These are phyloP conservation scores for Trinectes maculatus DNA, from an alignment of 2,113 vertebrate species.

Conservation along the genomic window DNA sequence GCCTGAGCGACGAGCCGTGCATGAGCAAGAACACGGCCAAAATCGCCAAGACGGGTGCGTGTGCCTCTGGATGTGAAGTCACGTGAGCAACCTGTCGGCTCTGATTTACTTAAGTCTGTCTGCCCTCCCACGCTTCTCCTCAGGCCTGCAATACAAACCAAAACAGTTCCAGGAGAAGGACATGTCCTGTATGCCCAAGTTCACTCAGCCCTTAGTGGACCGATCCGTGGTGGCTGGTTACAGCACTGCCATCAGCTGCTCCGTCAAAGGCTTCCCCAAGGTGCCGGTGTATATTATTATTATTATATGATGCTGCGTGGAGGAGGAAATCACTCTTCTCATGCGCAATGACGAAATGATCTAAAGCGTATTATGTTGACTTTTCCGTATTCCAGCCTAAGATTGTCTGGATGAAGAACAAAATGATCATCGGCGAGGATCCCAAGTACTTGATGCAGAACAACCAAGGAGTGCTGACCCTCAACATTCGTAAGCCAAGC, in stretches of 20 bases:
- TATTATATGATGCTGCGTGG: too few relatives aligned
- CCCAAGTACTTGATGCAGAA: constrained; percentile 90
- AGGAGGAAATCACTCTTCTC: too few relatives aligned
- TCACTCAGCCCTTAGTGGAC: constrained; percentile 87
- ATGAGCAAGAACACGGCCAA: constrained; percentile 86
- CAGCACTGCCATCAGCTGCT: constrained; percentile 86
- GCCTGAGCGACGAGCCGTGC: constrained; percentile 82
- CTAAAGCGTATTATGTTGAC: neutral
- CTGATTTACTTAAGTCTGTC: constrained; percentile 12
- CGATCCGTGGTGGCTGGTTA: constrained; percentile 88
- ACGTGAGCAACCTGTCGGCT: neutral
- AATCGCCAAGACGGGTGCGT: constrained; percentile 85
- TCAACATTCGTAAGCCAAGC: constrained; percentile 88
- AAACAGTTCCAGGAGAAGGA: constrained; percentile 84
- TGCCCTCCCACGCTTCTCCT: neutral
- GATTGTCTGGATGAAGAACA: constrained; percentile 93
- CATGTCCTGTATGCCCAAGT: constrained; percentile 83
- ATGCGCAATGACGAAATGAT: too few relatives aligned
- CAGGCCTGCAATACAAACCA: constrained; percentile 79
- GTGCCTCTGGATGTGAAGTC: neutral
- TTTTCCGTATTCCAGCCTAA: constrained; percentile 81
- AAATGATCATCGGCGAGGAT: constrained; percentile 85
- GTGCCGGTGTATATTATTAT: too few relatives aligned
- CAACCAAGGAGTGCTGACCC: constrained; percentile 89
- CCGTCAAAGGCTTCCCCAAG: constrained; percentile 88